phyloP scores from a whole-genome alignment of 2,797 vertebrate species.

The Bradypodion ventrale region DNA sequence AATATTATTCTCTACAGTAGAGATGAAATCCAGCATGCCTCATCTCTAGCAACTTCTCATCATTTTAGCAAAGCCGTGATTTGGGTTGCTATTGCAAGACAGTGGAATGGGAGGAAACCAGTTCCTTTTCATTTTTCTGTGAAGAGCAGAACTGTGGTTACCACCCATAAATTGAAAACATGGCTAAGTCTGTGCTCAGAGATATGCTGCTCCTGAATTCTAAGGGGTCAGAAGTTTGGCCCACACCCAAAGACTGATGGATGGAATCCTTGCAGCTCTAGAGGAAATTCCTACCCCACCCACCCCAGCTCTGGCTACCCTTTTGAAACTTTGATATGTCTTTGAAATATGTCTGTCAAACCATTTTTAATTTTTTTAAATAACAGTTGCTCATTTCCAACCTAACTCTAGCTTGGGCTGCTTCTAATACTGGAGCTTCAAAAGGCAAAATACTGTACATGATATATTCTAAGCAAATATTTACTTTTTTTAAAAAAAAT shows the following conservation, averaged over 20 bases:
- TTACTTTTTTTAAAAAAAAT: conserved; percentile 44
- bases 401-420: background rate
- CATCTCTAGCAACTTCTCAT: background rate
- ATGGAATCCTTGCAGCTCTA: background rate
- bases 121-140: background rate
- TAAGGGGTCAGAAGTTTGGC: background rate
- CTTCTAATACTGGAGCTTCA: conserved; percentile 48
- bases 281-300: background rate
- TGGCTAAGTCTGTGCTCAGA: background rate
- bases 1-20: no score
- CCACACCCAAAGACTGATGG: background rate
- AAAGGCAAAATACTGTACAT: conserved; percentile 33
- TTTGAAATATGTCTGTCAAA: background rate
- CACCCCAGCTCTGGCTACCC: background rate
- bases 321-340: background rate
- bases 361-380: background rate
- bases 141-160: background rate
- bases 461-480: conserved; percentile 48
- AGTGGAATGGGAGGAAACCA: background rate
- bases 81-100: background rate
- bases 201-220: background rate
- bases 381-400: conserved; percentile 4
- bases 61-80: background rate
- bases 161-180: background rate
- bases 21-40: background rate